A percentile compares a stretch with the other conserved stretches of the same genome.
These are phyloP conservation scores for Dicerorhinus sumatrensis DNA, from an alignment of 2,113 vertebrate genomes.

Conservation along the genomic window DNA sequence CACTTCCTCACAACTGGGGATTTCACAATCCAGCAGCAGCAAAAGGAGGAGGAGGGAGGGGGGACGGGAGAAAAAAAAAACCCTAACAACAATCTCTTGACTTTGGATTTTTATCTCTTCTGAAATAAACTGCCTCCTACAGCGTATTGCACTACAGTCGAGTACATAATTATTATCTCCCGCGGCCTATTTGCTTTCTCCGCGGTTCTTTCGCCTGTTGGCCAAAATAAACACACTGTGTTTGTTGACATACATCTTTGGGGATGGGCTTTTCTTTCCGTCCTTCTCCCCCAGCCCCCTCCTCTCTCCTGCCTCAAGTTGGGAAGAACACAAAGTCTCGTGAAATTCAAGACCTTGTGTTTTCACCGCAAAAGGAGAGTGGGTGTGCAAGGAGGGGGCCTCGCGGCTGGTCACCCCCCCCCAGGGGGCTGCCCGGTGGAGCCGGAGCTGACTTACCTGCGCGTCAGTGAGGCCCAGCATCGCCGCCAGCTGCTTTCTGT, in stretches of 20 bases:
- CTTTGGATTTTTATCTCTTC: slow-evolving; percentile 75
- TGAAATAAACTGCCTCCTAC: slow-evolving; percentile 79
- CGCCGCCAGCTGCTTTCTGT: slow-evolving; percentile 97
- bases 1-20: slow-evolving; percentile 85
- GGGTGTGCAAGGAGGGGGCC: accelerated
- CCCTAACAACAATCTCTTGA: slow-evolving; percentile 65
- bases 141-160: background rate
- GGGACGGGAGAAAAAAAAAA: background rate
- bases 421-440: accelerated
- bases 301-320: background rate
- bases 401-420: accelerated
- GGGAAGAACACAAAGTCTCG: background rate
- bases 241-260: slow-evolving; percentile 39
- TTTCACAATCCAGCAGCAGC: slow-evolving; percentile 82
- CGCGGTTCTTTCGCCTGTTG: background rate
- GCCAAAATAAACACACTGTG: slow-evolving; percentile 75
- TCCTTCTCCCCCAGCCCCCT: background rate
- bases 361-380: background rate
- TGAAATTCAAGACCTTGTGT: background rate
- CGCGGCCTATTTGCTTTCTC: slow-evolving; percentile 21
- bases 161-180: slow-evolving; percentile 25
- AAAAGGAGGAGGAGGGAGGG: background rate
- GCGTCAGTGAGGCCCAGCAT: slow-evolving; percentile 99
- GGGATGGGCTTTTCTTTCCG: background rate
- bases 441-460: slow-evolving; percentile 88